Evolutionary conservation across 1,140 invertebrate genomes (phyloP).

Genomic region (Telenomus remus): DNA sequence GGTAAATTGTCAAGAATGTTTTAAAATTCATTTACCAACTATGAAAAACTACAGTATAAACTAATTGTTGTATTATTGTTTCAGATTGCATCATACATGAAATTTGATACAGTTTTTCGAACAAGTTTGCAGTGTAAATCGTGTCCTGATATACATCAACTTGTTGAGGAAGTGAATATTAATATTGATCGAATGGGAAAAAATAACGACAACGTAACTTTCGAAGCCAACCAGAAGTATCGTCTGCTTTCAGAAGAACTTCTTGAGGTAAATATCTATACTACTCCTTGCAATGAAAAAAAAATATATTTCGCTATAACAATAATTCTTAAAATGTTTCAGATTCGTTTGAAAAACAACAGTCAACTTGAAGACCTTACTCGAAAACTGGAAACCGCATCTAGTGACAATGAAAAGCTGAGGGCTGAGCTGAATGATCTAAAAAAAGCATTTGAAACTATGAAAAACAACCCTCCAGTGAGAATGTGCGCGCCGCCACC

Average conservation of each 20-base stretch:
- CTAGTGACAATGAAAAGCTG: not conserved
- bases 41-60: too few relatives aligned
- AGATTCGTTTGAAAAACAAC: conserved; percentile 1
- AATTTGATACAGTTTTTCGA: not conserved
- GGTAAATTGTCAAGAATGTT: not conserved
- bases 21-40: not conserved
- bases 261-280: not conserved
- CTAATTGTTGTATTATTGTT: too few relatives aligned
- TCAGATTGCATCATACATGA: not conserved
- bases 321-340: not conserved
- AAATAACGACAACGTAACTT: conserved; percentile 1
- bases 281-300: not conserved
- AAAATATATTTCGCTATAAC: not conserved
- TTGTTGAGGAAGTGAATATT: not conserved
- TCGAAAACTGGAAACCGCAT: not conserved
- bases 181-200: conserved; percentile 1
- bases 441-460: conserved; percentile 12
- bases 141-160: not conserved
- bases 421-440: conserved; percentile 16
- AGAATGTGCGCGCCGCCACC: conserved; percentile 16
- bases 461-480: conserved; percentile 6
- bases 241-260: not conserved
- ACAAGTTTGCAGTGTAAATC: not conserved
- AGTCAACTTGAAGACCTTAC: not conserved
- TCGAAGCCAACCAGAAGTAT: not conserved